Base-by-base conservation (phyloP, 2,888 invertebrate species). In the Rhagonycha fulva region DNA sequence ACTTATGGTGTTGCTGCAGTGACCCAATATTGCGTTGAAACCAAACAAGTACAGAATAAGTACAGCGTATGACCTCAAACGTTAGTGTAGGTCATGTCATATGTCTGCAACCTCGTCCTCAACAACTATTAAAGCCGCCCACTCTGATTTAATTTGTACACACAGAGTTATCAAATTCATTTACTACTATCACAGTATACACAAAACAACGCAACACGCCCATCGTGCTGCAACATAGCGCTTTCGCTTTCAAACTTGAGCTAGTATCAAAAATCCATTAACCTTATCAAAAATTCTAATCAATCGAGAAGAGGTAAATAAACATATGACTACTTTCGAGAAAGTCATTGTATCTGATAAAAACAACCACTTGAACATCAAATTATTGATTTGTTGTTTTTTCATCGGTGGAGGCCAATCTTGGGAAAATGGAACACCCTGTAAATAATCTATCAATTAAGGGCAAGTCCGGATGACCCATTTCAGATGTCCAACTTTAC, bases 51-150 rank as follows among this genome's bases (percentile, higher is more conserved):
- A 74, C 75, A 71, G 72, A 75, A 75, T 77, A 72, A 74, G 74
- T 30, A 77, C 68, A 66, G 71, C 72, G 62, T 67, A 78, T 79
- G 79, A 79, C 79, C 79, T 79, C 79, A 75, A 74, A 73, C 74
- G 76, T 79, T 79, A 67, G 71, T 75, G 76, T 79, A 78, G 79
- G 79, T 79, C 78, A 78, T 79, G 79, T 72, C 68, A 72, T 68
- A 70, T 66, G 76, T 71, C 77, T 73, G 75, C 75, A 75, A 75
- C 68, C 71, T 72, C 67, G 71, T 74, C 74, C 69, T 70, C 24
- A 72, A 61, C 70, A 62, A 60, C 67, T 62, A 67, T 67, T 68
- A 68, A 70, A 71, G 60, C 70, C 75, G 67, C 67, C 72, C 70
- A 68, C 77, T 75, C 28, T 60, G 62, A 70, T 69, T 63, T 32